Base-by-base conservation (phyloP, 2,113 vertebrate genomes). In the Orientallactaga bullata region DNA sequence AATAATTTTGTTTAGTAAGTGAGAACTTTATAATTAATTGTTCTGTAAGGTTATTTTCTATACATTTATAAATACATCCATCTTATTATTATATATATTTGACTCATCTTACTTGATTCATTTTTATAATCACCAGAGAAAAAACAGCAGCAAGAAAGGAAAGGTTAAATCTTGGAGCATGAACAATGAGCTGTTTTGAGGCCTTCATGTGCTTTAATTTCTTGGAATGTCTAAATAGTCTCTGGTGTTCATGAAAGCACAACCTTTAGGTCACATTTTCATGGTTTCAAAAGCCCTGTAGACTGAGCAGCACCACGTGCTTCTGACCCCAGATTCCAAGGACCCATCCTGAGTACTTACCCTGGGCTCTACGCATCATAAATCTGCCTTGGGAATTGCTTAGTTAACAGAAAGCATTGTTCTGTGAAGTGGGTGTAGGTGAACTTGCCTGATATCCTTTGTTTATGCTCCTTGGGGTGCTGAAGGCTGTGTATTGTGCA, bases 401-500 rank as follows among this genome's bases (percentile, higher is more conserved):
- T 96, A 82, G 95, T 92, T 78, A 93, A 88, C 80, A 97, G 55
- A 79, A 78, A 95, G 79, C 23, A 93, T 88, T 96, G 80, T 95
- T 91, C 58, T 83, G 26, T 61, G 87, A 94, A 96, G 95, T 95
- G 71, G 90, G 81, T 89, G 96, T 74, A 90, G 91, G 97, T 94
- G 82, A 96, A 95, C 94, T 81, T 79, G 82, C 37, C 80, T 85
- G 83, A 37, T 85, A 58, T 13, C 95, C 71, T 78, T 94, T 95
- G 51, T 97, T 93, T 94, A 24, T 89, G 73, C 80, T 97, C 92
- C 88, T 95, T 93, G 78, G 92, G 90, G 88, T 93, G 86, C 96
- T 97, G 97, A 97, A 96, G 95, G 86, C 95, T 91, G n/a, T 82
- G 80, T 81, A 96, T 97, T 97, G 95, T 97, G 94, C 63, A 96